phyloP scores from a whole-genome alignment of 2,888 invertebrate genomes.

The Cheilosia soror region DNA sequence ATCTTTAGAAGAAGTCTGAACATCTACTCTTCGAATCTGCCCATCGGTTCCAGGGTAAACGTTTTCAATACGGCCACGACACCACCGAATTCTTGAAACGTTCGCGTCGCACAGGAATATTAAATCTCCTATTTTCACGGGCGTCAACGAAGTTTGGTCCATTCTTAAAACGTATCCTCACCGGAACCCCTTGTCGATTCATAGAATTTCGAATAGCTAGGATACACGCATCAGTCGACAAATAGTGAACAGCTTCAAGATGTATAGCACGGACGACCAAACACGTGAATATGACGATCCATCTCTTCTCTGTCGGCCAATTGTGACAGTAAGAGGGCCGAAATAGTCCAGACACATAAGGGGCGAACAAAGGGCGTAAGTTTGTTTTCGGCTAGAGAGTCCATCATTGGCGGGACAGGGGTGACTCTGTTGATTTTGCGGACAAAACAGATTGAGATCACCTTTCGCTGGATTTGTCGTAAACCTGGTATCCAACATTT shows the following conservation, averaged over 20 bases:
- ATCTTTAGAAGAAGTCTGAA: neutral
- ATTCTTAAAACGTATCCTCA: constrained; percentile 45
- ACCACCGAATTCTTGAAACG: constrained; percentile 12
- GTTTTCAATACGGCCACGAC: constrained; percentile 7
- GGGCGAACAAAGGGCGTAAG: constrained; percentile 41
- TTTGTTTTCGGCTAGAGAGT: constrained; percentile 56
- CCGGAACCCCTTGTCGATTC: constrained; percentile 36
- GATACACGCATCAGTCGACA: constrained; percentile 55
- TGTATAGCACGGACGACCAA: constrained; percentile 40
- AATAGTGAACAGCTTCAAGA: constrained; percentile 30
- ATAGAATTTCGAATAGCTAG: constrained; percentile 43
- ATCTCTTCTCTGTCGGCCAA: constrained; percentile 74
- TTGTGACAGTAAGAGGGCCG: constrained; percentile 61
- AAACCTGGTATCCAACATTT: constrained; percentile 40
- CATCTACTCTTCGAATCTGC: constrained; percentile 6
- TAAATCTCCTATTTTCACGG: constrained; percentile 1
- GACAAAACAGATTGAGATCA: constrained; percentile 22
- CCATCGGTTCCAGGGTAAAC: constrained; percentile 27
- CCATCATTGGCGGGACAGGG: constrained; percentile 64
- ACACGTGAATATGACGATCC: constrained; percentile 69
- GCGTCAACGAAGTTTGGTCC: constrained; percentile 61
- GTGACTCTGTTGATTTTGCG: constrained; percentile 23
- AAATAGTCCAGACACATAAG: constrained; percentile 69
- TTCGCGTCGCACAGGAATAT: constrained; percentile 37
- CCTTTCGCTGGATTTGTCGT: constrained; percentile 17